These are phyloP conservation scores for Andrena hattorfiana DNA, from an alignment of 2,888 invertebrate genomes.

Conservation along the genomic window DNA sequence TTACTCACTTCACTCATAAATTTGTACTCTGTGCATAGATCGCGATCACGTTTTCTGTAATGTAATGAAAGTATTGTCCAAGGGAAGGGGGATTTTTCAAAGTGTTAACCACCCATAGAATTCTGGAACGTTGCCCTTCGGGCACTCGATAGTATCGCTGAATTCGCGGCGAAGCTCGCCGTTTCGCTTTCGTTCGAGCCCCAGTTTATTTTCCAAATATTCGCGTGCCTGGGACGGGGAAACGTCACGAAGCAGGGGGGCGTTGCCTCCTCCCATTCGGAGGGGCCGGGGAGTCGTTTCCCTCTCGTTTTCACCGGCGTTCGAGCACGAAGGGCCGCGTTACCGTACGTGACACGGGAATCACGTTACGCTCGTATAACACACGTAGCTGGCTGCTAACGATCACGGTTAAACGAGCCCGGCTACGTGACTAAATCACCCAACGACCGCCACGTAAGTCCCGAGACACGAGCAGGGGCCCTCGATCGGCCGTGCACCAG, in stretches of 20 bases:
- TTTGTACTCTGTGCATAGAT: too few relatives aligned
- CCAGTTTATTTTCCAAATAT: slow-evolving; percentile 32
- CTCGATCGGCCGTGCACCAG: slow-evolving; percentile 29
- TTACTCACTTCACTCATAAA: too few relatives aligned
- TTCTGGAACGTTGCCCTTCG: background rate
- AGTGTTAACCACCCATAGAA: too few relatives aligned
- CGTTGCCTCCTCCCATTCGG: background rate
- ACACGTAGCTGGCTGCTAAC: slow-evolving; percentile 52
- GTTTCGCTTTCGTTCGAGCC: slow-evolving; percentile 24
- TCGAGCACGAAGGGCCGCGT: slow-evolving; percentile 35
- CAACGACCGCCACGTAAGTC: slow-evolving; percentile 36
- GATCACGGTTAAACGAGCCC: slow-evolving; percentile 61
- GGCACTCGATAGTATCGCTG: background rate
- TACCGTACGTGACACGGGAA: slow-evolving; percentile 60
- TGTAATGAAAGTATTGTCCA: too few relatives aligned
- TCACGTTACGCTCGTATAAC: slow-evolving; percentile 60
- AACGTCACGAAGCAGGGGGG: slow-evolving; percentile 20
- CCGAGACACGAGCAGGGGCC: slow-evolving; percentile 29
- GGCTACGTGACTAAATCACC: slow-evolving; percentile 60
- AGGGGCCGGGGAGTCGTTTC: slow-evolving; percentile 16
- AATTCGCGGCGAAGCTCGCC: background rate
- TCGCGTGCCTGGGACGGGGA: background rate
- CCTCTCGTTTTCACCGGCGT: slow-evolving; percentile 36
- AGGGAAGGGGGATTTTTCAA: too few relatives aligned
- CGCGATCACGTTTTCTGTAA: too few relatives aligned